Evolutionary conservation across 2,888 invertebrate species (phyloP).

Genomic region (Steinernema carpocapsae): DNA sequence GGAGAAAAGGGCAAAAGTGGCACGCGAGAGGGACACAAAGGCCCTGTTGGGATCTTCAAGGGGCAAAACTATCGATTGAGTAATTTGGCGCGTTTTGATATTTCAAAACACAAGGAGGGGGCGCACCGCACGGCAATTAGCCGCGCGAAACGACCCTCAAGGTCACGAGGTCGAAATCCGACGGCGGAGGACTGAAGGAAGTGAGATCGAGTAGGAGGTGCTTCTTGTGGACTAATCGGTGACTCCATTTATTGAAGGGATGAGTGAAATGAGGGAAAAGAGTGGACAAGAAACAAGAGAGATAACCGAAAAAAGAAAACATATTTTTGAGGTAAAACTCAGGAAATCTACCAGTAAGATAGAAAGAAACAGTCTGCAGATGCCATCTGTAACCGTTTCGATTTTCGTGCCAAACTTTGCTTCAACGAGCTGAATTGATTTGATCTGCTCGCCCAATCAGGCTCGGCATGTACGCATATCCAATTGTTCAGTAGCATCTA

Average conservation of each 20-base stretch:
- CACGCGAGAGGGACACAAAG: not conserved
- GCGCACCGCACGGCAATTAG: slow-evolving; percentile 17
- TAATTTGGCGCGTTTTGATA: slow-evolving; percentile 25
- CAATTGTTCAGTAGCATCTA: too few relatives aligned
- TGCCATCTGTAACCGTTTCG: too few relatives aligned
- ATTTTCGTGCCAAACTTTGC: too few relatives aligned
- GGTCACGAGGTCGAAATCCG: slow-evolving; percentile 22
- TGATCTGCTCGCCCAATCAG: too few relatives aligned
- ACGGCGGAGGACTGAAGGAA: not conserved
- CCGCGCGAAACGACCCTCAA: slow-evolving; percentile 23
- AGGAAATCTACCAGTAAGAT: too few relatives aligned
- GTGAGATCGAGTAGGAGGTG: not conserved
- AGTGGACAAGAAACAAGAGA: too few relatives aligned
- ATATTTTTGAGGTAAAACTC: too few relatives aligned
- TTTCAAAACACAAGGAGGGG: not conserved
- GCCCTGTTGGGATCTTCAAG: not conserved
- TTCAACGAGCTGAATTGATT: too few relatives aligned
- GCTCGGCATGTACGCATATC: too few relatives aligned
- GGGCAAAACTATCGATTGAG: slow-evolving; percentile 25
- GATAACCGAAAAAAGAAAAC: too few relatives aligned
- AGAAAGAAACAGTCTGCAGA: too few relatives aligned
- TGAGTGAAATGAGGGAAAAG: too few relatives aligned
- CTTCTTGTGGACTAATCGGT: slow-evolving; percentile 1
- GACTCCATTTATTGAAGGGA: not conserved
- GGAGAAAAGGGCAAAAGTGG: not conserved